These are phyloP conservation scores for Motacilla tschutschensis DNA, from an alignment of 2,113 vertebrate genomes.

Conservation along the genomic window DNA sequence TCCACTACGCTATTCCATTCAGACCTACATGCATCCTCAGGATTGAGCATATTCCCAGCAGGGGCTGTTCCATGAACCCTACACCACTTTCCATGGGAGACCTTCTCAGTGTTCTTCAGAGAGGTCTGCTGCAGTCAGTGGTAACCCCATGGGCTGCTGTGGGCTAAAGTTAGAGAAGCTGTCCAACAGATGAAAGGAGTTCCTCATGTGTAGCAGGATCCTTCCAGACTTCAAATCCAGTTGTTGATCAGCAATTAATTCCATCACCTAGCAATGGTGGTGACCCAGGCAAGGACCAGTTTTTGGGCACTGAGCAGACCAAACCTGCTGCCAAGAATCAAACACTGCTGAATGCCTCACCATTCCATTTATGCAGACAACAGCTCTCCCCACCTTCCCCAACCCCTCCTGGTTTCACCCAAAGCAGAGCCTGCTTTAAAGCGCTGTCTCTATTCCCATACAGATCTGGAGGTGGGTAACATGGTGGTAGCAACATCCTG, in stretches of 20 bases:
- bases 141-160: rapidly evolving
- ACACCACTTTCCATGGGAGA: neutral
- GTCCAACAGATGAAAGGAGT: neutral
- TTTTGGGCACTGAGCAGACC: neutral
- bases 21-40: neutral
- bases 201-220: neutral
- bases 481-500: neutral
- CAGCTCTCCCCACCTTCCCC: neutral
- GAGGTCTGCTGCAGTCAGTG: neutral
- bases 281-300: neutral
- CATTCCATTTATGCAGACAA: neutral
- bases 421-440: neutral
- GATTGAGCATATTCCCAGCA: neutral
- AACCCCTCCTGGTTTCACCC: neutral
- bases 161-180: neutral
- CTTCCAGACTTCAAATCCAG: neutral
- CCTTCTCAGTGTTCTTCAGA: neutral
- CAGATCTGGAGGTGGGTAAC: rapidly evolving
- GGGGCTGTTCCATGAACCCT: neutral
- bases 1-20: neutral
- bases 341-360: neutral
- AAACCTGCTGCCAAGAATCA: neutral
- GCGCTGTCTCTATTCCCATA: neutral
- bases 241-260: neutral
- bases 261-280: rapidly evolving